Evolutionary conservation across 2,113 vertebrate species (phyloP).

Genomic region (Orcinus orca): DNA sequence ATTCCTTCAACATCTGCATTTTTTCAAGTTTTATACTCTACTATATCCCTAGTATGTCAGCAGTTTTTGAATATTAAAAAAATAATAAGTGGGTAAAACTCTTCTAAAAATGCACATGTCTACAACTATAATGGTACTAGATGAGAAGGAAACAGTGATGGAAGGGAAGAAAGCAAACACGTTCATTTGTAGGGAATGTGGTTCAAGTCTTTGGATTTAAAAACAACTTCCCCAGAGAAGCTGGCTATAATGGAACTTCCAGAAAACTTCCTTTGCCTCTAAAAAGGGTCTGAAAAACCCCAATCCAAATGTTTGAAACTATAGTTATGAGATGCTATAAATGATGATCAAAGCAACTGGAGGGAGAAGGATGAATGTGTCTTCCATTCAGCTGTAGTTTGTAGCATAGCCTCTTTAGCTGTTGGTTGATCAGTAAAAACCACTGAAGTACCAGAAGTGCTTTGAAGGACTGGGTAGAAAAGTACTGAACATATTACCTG

Average conservation of each 20-base stretch:
- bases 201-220: constrained; percentile 82
- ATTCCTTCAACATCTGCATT: constrained; percentile 79
- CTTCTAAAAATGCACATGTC: constrained; percentile 77
- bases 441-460: constrained; percentile 73
- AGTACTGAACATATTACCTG: constrained; percentile 52
- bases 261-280: constrained; percentile 47
- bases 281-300: constrained; percentile 74
- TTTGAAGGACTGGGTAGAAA: constrained; percentile 48
- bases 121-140: constrained; percentile 64
- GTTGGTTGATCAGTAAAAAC: constrained; percentile 66
- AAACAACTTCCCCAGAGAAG: constrained; percentile 73
- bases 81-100: constrained; percentile 59
- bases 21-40: constrained; percentile 75
- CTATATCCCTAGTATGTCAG: constrained; percentile 69
- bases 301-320: constrained; percentile 68
- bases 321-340: constrained; percentile 63
- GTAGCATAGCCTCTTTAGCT: constrained; percentile 54
- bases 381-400: constrained; percentile 43
- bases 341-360: constrained; percentile 56
- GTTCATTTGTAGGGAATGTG: constrained; percentile 72
- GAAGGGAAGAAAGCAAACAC: constrained; percentile 56
- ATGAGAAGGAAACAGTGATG: constrained; percentile 33
- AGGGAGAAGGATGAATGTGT: constrained; percentile 53
- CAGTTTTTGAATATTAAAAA: constrained; percentile 70
- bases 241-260: constrained; percentile 63